phyloP scores from a whole-genome alignment of 1,140 invertebrate species.

The Neoseiulus cucumeris region DNA sequence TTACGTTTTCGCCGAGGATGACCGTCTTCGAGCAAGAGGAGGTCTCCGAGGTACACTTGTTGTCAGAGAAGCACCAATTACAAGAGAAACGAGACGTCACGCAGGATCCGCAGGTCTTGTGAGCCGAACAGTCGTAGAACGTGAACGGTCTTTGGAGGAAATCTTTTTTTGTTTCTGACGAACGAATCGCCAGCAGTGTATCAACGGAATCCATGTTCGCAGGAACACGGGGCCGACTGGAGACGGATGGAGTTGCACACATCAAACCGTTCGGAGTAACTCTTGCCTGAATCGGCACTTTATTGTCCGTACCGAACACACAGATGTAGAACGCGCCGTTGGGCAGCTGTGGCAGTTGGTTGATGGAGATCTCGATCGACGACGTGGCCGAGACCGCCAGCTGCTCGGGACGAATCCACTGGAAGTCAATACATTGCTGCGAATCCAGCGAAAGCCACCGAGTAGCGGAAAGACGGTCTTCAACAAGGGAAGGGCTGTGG shows the following conservation, averaged over 20 bases:
- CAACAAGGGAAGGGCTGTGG: conserved; percentile 51
- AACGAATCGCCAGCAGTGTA: conserved; percentile 84
- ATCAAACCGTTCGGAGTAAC: conserved; percentile 53
- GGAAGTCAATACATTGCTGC: conserved; percentile 87
- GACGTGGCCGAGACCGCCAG: conserved; percentile 34
- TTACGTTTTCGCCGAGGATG: conserved; percentile 47
- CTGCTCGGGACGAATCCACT: conserved; percentile 67
- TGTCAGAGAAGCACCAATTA: conserved; percentile 90
- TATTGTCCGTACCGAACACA: conserved; percentile 47
- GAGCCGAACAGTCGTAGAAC: conserved; percentile 77
- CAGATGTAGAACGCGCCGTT: conserved; percentile 77
- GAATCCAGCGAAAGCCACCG: conserved; percentile 76
- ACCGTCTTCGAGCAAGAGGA: conserved; percentile 55
- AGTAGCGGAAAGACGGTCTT: conserved; percentile 46
- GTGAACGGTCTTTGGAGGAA: conserved; percentile 73
- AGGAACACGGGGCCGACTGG: conserved; percentile 52
- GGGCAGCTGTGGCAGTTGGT: conserved; percentile 67
- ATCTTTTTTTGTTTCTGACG: conserved; percentile 80
- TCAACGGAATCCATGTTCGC: conserved; percentile 34
- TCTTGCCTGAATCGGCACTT: conserved; percentile 58
- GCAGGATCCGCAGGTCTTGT: conserved; percentile 50
- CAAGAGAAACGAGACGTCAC: conserved; percentile 73
- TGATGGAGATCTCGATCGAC: conserved; percentile 58
- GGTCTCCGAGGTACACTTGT: conserved; percentile 71
- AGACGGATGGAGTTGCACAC: conserved; percentile 59